Percentiles rank a stretch among this genome's conserved stretches.
phyloP scores from a whole-genome alignment of 1,140 invertebrate genomes.

The Heterodera schachtii region DNA sequence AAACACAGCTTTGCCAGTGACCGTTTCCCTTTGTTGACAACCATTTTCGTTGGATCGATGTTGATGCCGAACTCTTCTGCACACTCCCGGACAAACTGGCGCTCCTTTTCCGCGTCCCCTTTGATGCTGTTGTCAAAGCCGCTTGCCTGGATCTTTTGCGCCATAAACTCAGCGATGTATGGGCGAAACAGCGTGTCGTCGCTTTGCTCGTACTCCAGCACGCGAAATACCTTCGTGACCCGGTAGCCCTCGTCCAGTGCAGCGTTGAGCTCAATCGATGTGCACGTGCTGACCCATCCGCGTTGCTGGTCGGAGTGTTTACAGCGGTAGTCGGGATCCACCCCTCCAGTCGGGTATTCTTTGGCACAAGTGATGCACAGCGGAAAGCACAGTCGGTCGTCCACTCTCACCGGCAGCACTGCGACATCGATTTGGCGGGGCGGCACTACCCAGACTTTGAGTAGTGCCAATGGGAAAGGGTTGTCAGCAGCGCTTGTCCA shows the following conservation, averaged over 20 bases:
- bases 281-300: too few species aligned
- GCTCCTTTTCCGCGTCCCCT: conserved; percentile 9
- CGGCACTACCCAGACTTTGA: too few species aligned
- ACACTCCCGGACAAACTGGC: conserved; percentile 12
- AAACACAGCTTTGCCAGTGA: neutral
- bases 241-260: too few species aligned
- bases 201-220: neutral
- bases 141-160: conserved; percentile 7
- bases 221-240: neutral
- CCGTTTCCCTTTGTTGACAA: conserved; percentile 5
- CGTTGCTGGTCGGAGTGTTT: too few species aligned
- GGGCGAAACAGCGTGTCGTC: conserved; percentile 8
- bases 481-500: too few species aligned
- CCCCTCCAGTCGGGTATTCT: too few species aligned
- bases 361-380: too few species aligned
- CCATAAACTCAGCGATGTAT: conserved; percentile 9
- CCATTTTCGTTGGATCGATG: conserved; percentile 1
- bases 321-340: too few species aligned
- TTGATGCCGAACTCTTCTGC: neutral
- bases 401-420: neutral
- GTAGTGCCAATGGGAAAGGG: too few species aligned
- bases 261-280: too few species aligned
- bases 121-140: conserved; percentile 1
- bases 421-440: neutral
- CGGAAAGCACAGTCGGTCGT: neutral